phyloP scores from a whole-genome alignment of 2,797 vertebrate species.

The Channa striata region DNA sequence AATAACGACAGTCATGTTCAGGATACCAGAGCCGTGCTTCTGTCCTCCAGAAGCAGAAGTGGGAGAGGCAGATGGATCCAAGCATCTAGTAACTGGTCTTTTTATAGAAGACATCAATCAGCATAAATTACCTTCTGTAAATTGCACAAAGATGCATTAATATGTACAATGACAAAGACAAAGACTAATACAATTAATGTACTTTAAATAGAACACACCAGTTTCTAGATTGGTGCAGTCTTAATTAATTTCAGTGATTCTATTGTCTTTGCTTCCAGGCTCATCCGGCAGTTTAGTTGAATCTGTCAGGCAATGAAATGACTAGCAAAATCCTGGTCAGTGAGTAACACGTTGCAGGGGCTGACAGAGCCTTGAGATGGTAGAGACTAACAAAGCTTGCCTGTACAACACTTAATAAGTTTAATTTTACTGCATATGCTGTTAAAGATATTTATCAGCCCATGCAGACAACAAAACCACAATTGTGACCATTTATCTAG shows the following conservation, averaged over 20 bases:
- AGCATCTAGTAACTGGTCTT: not conserved
- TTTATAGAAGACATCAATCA: not conserved
- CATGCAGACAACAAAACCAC: slow-evolving; percentile 4
- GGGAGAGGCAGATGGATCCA: not conserved
- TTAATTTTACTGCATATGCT: slow-evolving; percentile 9
- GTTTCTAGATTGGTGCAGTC: no score
- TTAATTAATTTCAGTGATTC: no score
- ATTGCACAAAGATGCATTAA: no score
- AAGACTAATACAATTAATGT: no score
- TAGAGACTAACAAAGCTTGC: slow-evolving; percentile 34
- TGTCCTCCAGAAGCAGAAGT: not conserved
- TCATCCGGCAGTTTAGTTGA: no score
- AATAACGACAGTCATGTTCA: slow-evolving; percentile 14
- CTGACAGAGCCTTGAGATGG: slow-evolving; percentile 28
- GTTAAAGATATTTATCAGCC: slow-evolving; percentile 20
- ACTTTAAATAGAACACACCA: no score
- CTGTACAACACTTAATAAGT: slow-evolving; percentile 17
- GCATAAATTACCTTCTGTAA: no score
- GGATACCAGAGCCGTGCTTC: slow-evolving; percentile 11
- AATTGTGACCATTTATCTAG: slow-evolving; percentile 24
- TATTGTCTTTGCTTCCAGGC: no score
- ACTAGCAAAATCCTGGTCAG: no score
- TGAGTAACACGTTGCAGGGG: slow-evolving; percentile 48
- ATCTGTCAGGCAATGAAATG: no score
- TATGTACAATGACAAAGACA: no score